A percentile compares a stretch with the other conserved stretches of the same genome.
These are phyloP conservation scores for Semotilus atromaculatus DNA, from an alignment of 2,797 vertebrate genomes.

Conservation along the genomic window DNA sequence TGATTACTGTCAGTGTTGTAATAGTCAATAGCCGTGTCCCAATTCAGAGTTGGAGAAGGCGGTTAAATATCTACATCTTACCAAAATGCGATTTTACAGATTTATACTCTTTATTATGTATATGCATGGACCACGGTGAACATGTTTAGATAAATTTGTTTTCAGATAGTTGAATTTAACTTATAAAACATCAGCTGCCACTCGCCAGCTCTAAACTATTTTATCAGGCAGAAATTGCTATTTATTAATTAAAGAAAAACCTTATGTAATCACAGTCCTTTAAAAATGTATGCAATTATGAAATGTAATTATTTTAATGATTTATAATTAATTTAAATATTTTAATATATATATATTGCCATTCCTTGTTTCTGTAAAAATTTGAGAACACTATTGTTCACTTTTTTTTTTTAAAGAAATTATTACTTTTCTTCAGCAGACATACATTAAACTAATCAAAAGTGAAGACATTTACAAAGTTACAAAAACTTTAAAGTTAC, in stretches of 20 bases:
- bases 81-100: no score
- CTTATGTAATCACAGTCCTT: neutral
- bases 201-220: neutral
- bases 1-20: no score
- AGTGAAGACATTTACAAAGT: neutral
- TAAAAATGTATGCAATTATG: neutral
- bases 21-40: no score
- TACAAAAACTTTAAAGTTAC: no score
- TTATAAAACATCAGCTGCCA: no score
- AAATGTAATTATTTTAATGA: neutral
- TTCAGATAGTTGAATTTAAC: no score
- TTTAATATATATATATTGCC: neutral
- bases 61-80: no score
- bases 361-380: no score
- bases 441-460: neutral
- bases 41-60: no score
- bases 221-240: neutral
- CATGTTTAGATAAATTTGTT: no score
- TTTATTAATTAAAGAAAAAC: neutral
- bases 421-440: neutral
- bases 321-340: neutral
- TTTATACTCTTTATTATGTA: no score
- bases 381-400: neutral
- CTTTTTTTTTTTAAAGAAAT: neutral
- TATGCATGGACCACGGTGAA: no score